Evolutionary conservation across 1,140 invertebrate genomes (phyloP), one percentile per base, ranked within the genome.

Genomic region (Penaeus japonicus): DNA sequence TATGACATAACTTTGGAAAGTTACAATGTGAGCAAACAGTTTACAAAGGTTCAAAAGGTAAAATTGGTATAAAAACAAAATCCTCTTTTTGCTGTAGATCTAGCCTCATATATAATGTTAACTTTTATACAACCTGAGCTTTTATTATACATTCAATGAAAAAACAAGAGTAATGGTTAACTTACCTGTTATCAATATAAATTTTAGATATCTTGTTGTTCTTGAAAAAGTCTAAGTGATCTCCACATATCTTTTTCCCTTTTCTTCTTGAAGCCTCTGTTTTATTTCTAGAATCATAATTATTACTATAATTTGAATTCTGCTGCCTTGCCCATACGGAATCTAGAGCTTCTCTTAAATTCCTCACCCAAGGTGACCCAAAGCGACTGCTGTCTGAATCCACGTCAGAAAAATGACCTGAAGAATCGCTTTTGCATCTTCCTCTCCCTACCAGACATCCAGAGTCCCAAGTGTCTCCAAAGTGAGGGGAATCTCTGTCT

Each of bases 391-490:
- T 79, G 30, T 86, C 85, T 62, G 32, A 30, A 39, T 86, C 85
- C 39, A 15, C n/a, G 39, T 80, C 77, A 24, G 85, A 86, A 79
- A 59, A 80, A 0, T 86, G 84, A 4, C 77, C 85, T 15, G 85
- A 80, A 35, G 75, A 79, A 20, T 79, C 85, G 62, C 85, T 86
- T n/a, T 35, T 39, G 22, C 57, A 62, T n/a, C 85, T 39, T 1
- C 55, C 77, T 18, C 55, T 59, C 22, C 65, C 59, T 47, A 39
- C 39, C 22, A 47, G 59, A 39, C 77, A 86, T 5, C 85, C 85
- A 1, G 85, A 86, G 54, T 86, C 85, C 85, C 85, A 86, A 0
- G 85, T 86, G 77, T 86, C 85, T n/a, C 77, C 77, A 47, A 86
- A 86, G 17, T 86, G 73, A n/a, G 55, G 85, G 39, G 77, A 79